phyloP scores from a whole-genome alignment of 2,113 vertebrate species.

The Tenebrosternarchus preto region DNA sequence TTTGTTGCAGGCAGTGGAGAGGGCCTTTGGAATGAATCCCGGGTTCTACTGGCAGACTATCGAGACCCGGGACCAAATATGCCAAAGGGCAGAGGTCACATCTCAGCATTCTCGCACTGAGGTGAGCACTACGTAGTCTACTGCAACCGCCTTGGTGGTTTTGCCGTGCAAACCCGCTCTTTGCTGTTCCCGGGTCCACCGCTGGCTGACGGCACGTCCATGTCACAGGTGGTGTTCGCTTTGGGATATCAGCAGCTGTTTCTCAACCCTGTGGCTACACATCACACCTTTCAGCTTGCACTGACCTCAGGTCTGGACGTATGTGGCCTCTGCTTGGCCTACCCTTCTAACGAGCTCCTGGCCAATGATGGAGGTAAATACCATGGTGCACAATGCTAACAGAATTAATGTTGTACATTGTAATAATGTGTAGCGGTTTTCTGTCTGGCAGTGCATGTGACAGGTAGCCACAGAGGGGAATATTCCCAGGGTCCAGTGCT shows the following conservation, averaged over 20 bases:
- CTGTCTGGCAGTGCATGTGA: constrained; percentile 59
- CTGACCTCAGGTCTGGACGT: constrained; percentile 66
- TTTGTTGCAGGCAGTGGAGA: constrained; percentile 68
- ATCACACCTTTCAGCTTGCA: constrained; percentile 70
- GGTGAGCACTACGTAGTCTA: constrained; percentile 56
- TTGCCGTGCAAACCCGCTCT: neutral
- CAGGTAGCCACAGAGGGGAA: constrained; percentile 26
- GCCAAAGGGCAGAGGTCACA: constrained; percentile 57
- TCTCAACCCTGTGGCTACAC: constrained; percentile 63
- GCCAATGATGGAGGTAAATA: constrained; percentile 67
- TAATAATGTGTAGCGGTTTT: neutral
- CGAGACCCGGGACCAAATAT: constrained; percentile 69
- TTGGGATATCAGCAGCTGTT: constrained; percentile 64
- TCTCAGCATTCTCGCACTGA: constrained; percentile 62
- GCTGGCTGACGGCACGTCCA: constrained; percentile 22
- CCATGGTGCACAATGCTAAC: neutral
- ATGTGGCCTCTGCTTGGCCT: constrained; percentile 73
- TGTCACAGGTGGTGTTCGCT: constrained; percentile 69
- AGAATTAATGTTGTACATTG: neutral
- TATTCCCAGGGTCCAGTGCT: constrained; percentile 52
- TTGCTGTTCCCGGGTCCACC: neutral
- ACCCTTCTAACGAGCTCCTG: constrained; percentile 59
- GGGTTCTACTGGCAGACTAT: constrained; percentile 78
- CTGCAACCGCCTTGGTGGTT: neutral
- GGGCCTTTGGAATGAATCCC: constrained; percentile 62